These are phyloP conservation scores for Hydractinia echinata DNA, from an alignment of 30 jellyfish, hydroid and myxozoan genomes.

Conservation along the genomic window DNA sequence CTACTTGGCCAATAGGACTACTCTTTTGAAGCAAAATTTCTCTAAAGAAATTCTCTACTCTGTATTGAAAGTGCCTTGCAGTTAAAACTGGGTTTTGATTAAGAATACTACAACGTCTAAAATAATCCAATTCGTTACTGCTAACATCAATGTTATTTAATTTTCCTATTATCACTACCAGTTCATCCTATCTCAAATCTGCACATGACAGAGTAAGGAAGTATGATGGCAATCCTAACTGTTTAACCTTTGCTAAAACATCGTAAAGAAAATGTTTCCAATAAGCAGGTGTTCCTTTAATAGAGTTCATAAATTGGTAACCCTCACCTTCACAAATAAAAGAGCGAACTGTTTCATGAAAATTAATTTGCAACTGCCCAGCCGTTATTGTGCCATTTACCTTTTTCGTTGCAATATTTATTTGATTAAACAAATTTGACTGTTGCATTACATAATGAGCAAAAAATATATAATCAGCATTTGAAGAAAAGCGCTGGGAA, in stretches of 20 bases:
- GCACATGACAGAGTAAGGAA: conserved; percentile 43
- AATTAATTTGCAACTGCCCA: conserved; percentile 14
- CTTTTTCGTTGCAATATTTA: conserved; percentile 22
- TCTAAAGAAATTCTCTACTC: conserved; percentile 35
- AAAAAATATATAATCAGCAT: conserved; percentile 36
- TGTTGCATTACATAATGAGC: conserved; percentile 28
- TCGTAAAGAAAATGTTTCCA: conserved; percentile 37
- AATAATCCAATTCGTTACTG: conserved; percentile 9
- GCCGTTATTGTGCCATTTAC: conserved; percentile 22
- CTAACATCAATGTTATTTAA: conserved; percentile 14
- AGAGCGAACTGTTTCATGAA: conserved; percentile 18
- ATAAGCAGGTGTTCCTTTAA: conserved; percentile 46
- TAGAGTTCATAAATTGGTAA: conserved; percentile 19
- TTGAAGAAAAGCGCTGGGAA: conserved; percentile 19
- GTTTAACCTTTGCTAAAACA: conserved; percentile 48
- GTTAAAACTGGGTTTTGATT: conserved; percentile 28
- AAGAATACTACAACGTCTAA: conserved; percentile 23
- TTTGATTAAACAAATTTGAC: conserved; percentile 17
- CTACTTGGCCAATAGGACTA: conserved; percentile 19
- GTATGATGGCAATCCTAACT: conserved; percentile 36
- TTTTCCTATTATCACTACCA: conserved; percentile 10
- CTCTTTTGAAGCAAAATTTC: conserved; percentile 9
- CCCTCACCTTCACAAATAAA: conserved; percentile 20
- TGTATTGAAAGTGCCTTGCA: conserved; percentile 48
- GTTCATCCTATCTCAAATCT: conserved; percentile 40